Conservation (phyloP, 2,113 vertebrate genomes). For the Macquaria ambigua region DNA sequence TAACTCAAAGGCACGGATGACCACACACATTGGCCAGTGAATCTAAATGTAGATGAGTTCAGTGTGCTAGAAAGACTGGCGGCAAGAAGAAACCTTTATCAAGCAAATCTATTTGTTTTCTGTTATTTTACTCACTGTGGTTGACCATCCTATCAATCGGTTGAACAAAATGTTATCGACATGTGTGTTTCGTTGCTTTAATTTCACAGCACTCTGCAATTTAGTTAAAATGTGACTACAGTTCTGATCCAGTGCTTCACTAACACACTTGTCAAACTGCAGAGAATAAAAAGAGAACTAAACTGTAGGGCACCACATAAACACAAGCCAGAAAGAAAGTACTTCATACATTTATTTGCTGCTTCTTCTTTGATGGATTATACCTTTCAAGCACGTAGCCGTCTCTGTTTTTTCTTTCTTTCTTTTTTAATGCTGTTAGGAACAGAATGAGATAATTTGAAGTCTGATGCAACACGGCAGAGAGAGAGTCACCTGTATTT, state of each 20-base stretch:
- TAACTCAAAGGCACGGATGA: slow-evolving; percentile 72
- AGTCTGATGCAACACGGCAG: slow-evolving; percentile 47
- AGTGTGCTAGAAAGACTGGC: slow-evolving; percentile 63
- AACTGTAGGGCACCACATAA: not conserved
- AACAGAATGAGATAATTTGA: slow-evolving; percentile 41
- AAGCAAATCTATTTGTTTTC: slow-evolving; percentile 72
- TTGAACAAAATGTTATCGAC: slow-evolving; percentile 67
- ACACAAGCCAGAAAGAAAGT: slow-evolving; percentile 5
- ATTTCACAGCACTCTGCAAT: slow-evolving; percentile 32
- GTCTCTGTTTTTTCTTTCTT: slow-evolving; percentile 21
- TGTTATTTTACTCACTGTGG: slow-evolving; percentile 30
- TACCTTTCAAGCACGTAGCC: slow-evolving; percentile 30
- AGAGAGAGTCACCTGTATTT: slow-evolving; percentile 49
- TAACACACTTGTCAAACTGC: slow-evolving; percentile 3
- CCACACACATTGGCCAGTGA: slow-evolving; percentile 74
- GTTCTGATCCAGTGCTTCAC: slow-evolving; percentile 37
- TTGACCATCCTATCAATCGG: slow-evolving; percentile 50
- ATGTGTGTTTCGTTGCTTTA: slow-evolving; percentile 28
- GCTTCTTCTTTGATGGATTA: slow-evolving; percentile 55
- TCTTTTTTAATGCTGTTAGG: slow-evolving; percentile 16
- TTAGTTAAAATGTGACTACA: slow-evolving; percentile 44
- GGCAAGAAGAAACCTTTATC: slow-evolving; percentile 78
- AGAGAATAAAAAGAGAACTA: slow-evolving; percentile 14
- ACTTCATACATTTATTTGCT: slow-evolving; percentile 24
- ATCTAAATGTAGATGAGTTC: slow-evolving; percentile 82